Conservation (phyloP, 2,113 vertebrate species). For the Larimichthys polyactis region DNA sequence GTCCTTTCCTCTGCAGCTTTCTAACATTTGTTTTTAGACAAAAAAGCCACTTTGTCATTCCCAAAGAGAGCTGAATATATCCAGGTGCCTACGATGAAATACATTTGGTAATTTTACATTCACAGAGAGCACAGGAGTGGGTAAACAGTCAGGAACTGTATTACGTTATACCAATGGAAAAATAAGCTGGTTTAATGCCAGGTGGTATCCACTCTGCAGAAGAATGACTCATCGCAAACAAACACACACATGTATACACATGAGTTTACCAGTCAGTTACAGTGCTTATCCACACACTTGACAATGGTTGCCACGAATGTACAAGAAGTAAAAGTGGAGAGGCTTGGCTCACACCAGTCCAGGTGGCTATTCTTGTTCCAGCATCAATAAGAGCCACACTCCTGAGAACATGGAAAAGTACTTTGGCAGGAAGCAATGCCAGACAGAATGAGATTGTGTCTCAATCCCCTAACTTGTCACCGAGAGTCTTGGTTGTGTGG, state of each 20-base stretch:
- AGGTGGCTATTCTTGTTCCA: conserved; percentile 47
- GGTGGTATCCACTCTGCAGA: conserved; percentile 7
- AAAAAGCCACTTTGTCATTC: conserved; percentile 12
- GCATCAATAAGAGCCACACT: conserved; percentile 44
- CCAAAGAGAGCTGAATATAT: conserved; percentile 10
- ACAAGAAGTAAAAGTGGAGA: background rate
- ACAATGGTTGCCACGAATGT: conserved; percentile 13
- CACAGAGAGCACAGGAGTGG: background rate
- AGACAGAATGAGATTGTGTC: conserved; percentile 45
- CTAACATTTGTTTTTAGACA: conserved; percentile 21
- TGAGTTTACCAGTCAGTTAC: background rate
- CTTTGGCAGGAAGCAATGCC: conserved; percentile 33
- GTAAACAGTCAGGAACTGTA: background rate
- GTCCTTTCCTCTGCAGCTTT: conserved; percentile 27
- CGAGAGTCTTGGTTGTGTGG: background rate
- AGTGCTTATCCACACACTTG: conserved; percentile 3
- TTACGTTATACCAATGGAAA: conserved; percentile 35
- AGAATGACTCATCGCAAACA: background rate
- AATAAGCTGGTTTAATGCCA: conserved; percentile 9
- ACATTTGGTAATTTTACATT: conserved; percentile 23
- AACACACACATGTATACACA: background rate
- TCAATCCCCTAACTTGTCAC: conserved; percentile 30
- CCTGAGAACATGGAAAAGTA: conserved; percentile 58
- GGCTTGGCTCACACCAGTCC: conserved; percentile 7
- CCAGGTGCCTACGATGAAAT: background rate